A percentile compares a stretch with the other conserved stretches of the same genome.
Conservation (phyloP, 2,797 vertebrate genomes). For the Acrossocheilus fasciatus region DNA sequence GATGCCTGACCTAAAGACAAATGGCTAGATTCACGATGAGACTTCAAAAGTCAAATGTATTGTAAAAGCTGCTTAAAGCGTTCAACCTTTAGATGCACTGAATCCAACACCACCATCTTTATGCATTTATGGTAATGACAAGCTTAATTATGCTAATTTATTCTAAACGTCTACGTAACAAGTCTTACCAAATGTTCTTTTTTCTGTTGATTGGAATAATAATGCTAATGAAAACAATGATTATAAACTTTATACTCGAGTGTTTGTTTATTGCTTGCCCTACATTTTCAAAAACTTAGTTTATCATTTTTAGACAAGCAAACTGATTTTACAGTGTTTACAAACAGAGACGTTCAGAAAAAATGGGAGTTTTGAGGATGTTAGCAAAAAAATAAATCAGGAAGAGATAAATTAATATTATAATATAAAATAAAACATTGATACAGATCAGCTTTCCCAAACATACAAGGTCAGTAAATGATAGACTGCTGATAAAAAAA, state of each 20-base stretch:
- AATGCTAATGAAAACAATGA: slow-evolving; percentile 53
- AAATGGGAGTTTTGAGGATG: not conserved
- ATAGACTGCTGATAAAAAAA: not conserved
- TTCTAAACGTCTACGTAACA: slow-evolving; percentile 55
- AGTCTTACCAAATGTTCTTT: slow-evolving; percentile 56
- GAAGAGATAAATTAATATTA: not conserved
- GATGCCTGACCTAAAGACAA: slow-evolving; percentile 25
- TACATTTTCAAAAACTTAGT: slow-evolving; percentile 30
- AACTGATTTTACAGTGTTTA: slow-evolving; percentile 7
- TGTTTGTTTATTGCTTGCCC: slow-evolving; percentile 32
- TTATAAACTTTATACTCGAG: slow-evolving; percentile 34
- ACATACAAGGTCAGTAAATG: slow-evolving; percentile 21
- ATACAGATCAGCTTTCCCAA: not conserved
- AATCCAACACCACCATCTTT: slow-evolving; percentile 57
- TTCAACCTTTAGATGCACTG: slow-evolving; percentile 60
- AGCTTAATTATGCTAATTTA: slow-evolving; percentile 52
- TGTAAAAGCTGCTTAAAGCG: slow-evolving; percentile 52
- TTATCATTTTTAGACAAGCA: not conserved
- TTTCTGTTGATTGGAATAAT: slow-evolving; percentile 51
- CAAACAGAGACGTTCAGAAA: not conserved
- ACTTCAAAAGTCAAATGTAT: slow-evolving; percentile 37
- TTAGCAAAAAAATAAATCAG: not conserved
- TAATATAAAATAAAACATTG: not conserved
- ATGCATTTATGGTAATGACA: slow-evolving; percentile 66
- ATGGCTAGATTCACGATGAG: slow-evolving; percentile 5